phyloP scores from a whole-genome alignment of 2,888 invertebrate species.

The Folsomia candida region DNA sequence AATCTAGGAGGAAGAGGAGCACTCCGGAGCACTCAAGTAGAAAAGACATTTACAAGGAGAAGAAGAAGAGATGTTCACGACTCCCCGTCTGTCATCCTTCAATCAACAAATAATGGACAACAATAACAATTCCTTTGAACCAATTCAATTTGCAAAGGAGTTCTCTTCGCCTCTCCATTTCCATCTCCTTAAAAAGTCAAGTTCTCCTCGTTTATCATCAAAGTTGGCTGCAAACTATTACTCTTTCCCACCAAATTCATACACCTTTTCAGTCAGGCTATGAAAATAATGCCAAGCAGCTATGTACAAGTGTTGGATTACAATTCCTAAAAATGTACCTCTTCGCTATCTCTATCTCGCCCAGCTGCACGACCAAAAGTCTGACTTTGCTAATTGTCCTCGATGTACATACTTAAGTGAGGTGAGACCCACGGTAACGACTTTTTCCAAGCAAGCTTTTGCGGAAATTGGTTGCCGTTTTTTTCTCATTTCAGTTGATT shows the following conservation, averaged over 20 bases:
- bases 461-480: neutral
- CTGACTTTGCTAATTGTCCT: neutral
- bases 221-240: neutral
- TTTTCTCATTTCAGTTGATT: neutral
- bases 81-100: neutral
- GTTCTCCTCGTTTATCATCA: neutral
- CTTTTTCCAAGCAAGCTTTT: no score
- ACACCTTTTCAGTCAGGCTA: neutral
- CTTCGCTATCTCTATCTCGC: neutral
- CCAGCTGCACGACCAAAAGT: neutral
- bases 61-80: neutral
- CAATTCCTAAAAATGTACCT: neutral
- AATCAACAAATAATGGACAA: neutral
- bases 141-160: neutral
- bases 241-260: neutral
- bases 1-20: neutral
- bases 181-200: neutral
- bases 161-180: neutral
- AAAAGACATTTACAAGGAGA: no score
- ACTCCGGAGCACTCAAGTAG: conserved; percentile 16
- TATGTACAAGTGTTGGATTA: neutral
- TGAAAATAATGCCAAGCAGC: no score
- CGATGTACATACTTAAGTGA: no score
- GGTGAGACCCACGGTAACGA: no score
- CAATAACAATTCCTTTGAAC: neutral